These are phyloP conservation scores for Centropristis striata DNA, from an alignment of 2,113 vertebrate genomes.

Conservation along the genomic window DNA sequence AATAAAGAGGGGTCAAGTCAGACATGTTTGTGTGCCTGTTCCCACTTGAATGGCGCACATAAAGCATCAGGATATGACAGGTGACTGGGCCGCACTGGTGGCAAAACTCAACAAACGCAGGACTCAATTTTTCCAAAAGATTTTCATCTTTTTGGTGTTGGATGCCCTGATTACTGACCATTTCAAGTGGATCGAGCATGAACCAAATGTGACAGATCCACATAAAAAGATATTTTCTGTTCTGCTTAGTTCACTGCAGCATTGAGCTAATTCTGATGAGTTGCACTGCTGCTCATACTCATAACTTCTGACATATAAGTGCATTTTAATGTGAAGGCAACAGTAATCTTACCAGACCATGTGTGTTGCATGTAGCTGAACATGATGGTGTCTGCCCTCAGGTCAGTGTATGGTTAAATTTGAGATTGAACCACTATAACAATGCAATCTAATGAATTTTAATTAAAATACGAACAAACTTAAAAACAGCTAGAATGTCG, in stretches of 20 bases:
- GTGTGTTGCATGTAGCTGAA: background rate
- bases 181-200: background rate
- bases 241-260: background rate
- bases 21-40: conserved; percentile 58
- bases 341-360: no score
- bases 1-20: conserved; percentile 61
- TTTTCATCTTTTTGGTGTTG: background rate
- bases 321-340: background rate
- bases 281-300: background rate
- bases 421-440: background rate
- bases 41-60: conserved; percentile 51
- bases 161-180: background rate
- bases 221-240: background rate
- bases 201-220: no score
- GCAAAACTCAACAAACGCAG: background rate
- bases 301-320: background rate
- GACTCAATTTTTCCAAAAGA: background rate
- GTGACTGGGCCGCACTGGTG: background rate
- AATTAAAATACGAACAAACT: background rate
- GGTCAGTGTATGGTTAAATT: background rate
- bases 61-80: conserved; percentile 44
- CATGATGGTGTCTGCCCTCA: background rate
- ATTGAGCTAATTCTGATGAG: background rate
- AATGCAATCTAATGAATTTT: background rate
- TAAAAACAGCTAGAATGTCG: background rate